Evolutionary conservation across 53 echinoderm and acorn worm species (phyloP).

Genomic region (Arbacia lixula): DNA sequence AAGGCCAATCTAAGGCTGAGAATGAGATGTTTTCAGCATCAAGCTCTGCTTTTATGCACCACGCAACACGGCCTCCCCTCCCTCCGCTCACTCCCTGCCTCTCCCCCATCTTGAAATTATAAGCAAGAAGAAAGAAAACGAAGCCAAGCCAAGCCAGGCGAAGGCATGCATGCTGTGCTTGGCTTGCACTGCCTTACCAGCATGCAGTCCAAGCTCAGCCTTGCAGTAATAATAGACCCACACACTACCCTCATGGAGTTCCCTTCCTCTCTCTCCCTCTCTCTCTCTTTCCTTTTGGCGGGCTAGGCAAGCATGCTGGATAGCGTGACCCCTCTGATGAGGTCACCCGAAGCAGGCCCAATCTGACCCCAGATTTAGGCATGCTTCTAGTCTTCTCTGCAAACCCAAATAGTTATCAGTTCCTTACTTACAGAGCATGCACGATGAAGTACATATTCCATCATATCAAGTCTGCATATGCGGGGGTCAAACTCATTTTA

Average conservation of each 20-base stretch:
- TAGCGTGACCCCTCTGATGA: conserved; percentile 26
- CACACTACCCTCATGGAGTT: conserved; percentile 10
- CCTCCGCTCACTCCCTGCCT: background rate
- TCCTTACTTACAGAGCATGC: no score
- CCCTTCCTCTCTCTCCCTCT: no score
- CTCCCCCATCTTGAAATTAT: background rate
- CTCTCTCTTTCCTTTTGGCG: conserved; percentile 28
- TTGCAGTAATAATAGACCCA: conserved; percentile 12
- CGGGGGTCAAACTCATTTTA: no score
- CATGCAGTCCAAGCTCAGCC: conserved; percentile 12
- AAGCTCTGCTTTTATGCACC: conserved; percentile 13
- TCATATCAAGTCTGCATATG: no score
- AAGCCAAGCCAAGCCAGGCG: no score
- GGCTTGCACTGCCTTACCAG: background rate
- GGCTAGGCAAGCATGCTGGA: conserved; percentile 18
- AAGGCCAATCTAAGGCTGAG: conserved; percentile 30
- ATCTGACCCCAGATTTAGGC: conserved; percentile 12
- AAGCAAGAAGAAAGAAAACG: no score
- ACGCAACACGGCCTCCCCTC: background rate
- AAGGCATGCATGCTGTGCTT: no score
- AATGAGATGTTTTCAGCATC: conserved; percentile 30
- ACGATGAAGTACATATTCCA: no score
- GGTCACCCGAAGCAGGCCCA: conserved; percentile 24
- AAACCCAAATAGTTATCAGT: background rate
- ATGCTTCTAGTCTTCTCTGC: background rate